Conservation (phyloP, 2,888 invertebrate genomes). For the Prosapia bicincta region DNA sequence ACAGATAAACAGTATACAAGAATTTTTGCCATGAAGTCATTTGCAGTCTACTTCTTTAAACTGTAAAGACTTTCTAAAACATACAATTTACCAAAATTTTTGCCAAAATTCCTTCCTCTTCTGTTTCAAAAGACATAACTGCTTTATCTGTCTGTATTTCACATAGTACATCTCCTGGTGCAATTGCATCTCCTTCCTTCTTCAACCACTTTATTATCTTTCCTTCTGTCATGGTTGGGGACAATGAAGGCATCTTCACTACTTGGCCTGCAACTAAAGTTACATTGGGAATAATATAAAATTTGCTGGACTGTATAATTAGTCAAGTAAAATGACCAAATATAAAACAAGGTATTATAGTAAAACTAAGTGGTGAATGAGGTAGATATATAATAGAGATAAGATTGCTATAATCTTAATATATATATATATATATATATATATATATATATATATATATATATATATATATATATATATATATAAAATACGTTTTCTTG, state of each 20-base stretch:
- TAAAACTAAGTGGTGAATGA: too few relatives aligned
- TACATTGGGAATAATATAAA: neutral
- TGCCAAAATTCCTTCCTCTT: slow-evolving; percentile 59
- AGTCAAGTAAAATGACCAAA: neutral
- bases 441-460: too few relatives aligned
- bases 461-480: too few relatives aligned
- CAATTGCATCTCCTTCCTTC: slow-evolving; percentile 53
- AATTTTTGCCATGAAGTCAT: too few relatives aligned
- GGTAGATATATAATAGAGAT: too few relatives aligned
- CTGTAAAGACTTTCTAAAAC: too few relatives aligned
- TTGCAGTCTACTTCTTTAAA: too few relatives aligned
- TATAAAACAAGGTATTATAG: too few relatives aligned
- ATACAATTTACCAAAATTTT: slow-evolving; percentile 53
- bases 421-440: too few relatives aligned
- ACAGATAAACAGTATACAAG: too few relatives aligned
- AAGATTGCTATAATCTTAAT: too few relatives aligned
- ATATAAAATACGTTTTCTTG: too few relatives aligned
- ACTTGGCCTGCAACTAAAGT: slow-evolving; percentile 46
- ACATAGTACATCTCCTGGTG: slow-evolving; percentile 58
- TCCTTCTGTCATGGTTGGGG: slow-evolving; percentile 61
- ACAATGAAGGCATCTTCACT: slow-evolving; percentile 56
- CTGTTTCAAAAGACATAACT: slow-evolving; percentile 56
- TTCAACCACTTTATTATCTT: slow-evolving; percentile 57
- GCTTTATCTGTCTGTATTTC: slow-evolving; percentile 66
- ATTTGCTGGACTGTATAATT: neutral